These are phyloP conservation scores for Crambe crambe DNA, from an alignment of 37 sponge, comb jelly and placozoan species.

Conservation along the genomic window DNA sequence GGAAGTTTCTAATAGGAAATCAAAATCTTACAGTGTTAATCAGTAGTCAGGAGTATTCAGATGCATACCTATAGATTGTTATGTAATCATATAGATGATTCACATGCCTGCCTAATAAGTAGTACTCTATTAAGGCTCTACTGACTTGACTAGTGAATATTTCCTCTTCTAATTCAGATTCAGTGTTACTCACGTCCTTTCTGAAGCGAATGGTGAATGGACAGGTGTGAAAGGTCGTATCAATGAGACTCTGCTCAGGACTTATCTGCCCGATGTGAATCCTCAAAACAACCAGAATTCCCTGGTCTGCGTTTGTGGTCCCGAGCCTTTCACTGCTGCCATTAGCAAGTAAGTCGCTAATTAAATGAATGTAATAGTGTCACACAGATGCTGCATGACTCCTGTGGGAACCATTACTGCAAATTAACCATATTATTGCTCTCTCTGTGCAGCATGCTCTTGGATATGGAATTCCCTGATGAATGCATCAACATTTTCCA, in stretches of 20 bases:
- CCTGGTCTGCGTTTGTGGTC: slow-evolving; percentile 79
- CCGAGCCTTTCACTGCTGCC: slow-evolving; percentile 37
- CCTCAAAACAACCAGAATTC: neutral
- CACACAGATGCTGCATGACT: neutral
- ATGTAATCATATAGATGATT: too few relatives aligned
- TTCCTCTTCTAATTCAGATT: slow-evolving; percentile 55
- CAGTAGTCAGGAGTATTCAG: too few relatives aligned
- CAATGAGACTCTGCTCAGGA: slow-evolving; percentile 17
- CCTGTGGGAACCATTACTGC: neutral
- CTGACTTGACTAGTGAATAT: too few relatives aligned
- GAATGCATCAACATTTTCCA: slow-evolving; percentile 47
- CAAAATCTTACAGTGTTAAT: too few relatives aligned
- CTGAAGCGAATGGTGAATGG: slow-evolving; percentile 37
- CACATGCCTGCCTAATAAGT: too few relatives aligned
- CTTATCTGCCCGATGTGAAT: slow-evolving; percentile 48
- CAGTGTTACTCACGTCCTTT: slow-evolving; percentile 56
- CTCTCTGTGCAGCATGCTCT: slow-evolving; percentile 22
- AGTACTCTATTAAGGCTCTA: too few relatives aligned
- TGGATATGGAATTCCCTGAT: slow-evolving; percentile 61
- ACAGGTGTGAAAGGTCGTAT: slow-evolving; percentile 57
- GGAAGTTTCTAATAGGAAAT: too few relatives aligned
- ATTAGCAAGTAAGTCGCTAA: slow-evolving; percentile 39
- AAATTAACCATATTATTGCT: neutral
- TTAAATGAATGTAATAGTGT: neutral
- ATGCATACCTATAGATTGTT: too few relatives aligned